Evolutionary conservation across 2,888 invertebrate species (phyloP).

Genomic region (Scelioninae gen. 2): DNA sequence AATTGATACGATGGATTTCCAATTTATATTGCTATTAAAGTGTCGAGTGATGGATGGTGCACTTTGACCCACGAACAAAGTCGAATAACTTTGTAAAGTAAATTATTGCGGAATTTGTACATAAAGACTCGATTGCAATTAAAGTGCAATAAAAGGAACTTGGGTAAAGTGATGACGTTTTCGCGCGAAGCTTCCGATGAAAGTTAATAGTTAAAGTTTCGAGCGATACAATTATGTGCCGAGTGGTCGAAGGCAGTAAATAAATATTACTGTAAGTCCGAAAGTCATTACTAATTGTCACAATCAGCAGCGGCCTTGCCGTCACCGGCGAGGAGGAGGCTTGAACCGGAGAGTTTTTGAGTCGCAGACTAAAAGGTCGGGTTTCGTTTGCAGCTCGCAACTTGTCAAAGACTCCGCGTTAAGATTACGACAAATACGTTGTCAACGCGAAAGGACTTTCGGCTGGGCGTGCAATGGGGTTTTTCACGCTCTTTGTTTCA

Average conservation of each 20-base stretch:
- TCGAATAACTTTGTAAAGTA: conserved; percentile 31
- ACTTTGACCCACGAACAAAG: conserved; percentile 34
- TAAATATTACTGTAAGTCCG: conserved; percentile 66
- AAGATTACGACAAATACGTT: conserved; percentile 37
- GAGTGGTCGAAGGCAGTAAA: conserved; percentile 63
- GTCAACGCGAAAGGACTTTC: conserved; percentile 43
- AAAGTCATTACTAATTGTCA: conserved; percentile 45
- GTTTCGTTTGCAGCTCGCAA: conserved; percentile 40
- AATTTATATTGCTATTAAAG: conserved; percentile 22
- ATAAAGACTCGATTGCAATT: conserved; percentile 41
- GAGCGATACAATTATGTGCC: conserved; percentile 52
- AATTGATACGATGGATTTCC: conserved; percentile 21
- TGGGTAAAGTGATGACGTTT: conserved; percentile 34
- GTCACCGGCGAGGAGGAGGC: conserved; percentile 19
- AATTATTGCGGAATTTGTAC: conserved; percentile 35
- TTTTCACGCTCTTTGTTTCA: conserved; percentile 17
- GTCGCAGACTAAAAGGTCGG: conserved; percentile 42
- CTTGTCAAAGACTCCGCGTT: conserved; percentile 50
- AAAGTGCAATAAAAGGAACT: conserved; percentile 41
- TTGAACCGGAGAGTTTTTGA: conserved; percentile 43
- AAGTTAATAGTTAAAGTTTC: conserved; percentile 61
- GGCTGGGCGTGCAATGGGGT: conserved; percentile 22
- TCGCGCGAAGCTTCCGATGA: conserved; percentile 37
- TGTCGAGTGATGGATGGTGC: conserved; percentile 22
- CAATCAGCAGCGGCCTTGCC: conserved; percentile 10